These are phyloP conservation scores for Lamprotornis superbus DNA, from an alignment of 2,113 vertebrate species.

Conservation along the genomic window DNA sequence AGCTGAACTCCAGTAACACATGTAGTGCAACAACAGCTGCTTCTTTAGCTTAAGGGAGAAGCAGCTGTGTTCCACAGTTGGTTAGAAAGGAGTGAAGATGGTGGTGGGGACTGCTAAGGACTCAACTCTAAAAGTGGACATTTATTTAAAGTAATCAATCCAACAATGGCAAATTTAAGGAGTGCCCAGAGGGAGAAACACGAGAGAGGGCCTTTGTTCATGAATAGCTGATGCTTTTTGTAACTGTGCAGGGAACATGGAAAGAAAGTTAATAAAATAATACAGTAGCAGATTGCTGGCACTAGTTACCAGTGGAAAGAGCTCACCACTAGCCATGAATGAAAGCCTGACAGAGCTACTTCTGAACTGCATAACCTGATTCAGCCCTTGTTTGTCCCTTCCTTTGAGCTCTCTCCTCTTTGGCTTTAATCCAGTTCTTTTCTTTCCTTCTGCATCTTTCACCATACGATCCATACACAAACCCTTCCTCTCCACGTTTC, in stretches of 20 bases:
- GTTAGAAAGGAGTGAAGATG: constrained; percentile 6
- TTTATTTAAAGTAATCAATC: constrained; percentile 30
- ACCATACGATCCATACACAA: neutral
- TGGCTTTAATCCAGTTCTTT: neutral
- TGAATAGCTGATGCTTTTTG: neutral
- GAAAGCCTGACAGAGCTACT: neutral
- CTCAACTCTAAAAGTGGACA: neutral
- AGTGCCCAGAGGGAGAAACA: neutral
- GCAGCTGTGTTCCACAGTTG: constrained; percentile 52
- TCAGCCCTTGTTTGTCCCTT: neutral
- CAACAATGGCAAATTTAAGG: constrained; percentile 8
- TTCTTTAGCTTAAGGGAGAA: constrained; percentile 12
- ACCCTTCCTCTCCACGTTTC: neutral
- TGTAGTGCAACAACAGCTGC: constrained; percentile 37
- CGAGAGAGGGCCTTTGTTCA: neutral
- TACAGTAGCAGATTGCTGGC: neutral
- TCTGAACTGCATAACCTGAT: neutral
- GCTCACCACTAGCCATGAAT: neutral
- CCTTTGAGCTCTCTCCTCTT: neutral
- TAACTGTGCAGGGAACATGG: neutral
- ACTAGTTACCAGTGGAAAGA: neutral
- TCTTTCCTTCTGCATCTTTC: neutral
- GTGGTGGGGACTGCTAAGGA: neutral
- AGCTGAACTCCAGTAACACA: constrained; percentile 14
- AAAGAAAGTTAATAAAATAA: neutral